These are phyloP conservation scores for Brachypalpus laphriformis DNA, from an alignment of 2,888 invertebrate species.

Conservation along the genomic window DNA sequence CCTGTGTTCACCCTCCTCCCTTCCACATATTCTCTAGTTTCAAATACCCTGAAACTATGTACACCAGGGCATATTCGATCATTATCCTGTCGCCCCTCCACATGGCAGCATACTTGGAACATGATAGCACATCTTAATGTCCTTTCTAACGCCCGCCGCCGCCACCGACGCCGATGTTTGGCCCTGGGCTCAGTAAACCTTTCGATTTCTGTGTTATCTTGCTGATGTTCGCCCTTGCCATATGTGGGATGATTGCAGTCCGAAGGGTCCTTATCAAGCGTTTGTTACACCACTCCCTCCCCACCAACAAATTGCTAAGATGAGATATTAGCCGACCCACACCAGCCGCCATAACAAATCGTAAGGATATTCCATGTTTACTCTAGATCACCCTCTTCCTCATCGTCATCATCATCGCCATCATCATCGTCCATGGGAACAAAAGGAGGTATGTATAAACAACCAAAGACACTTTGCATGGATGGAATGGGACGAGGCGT, in stretches of 20 bases:
- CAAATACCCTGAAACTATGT: conserved; percentile 67
- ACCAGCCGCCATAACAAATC: conserved; percentile 50
- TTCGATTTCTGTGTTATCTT: conserved; percentile 61
- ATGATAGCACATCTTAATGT: conserved; percentile 65
- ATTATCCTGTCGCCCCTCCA: conserved; percentile 45
- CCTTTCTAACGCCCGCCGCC: too few species aligned
- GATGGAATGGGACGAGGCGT: neutral
- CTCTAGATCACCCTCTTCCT: conserved; percentile 13
- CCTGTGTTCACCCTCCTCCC: conserved; percentile 21
- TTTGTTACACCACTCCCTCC: neutral
- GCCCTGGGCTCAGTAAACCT: conserved; percentile 32
- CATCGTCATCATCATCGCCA: neutral
- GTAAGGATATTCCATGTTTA: conserved; percentile 28
- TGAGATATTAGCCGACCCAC: conserved; percentile 14
- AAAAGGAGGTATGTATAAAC: conserved; percentile 13
- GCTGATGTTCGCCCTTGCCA: conserved; percentile 5
- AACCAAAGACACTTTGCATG: neutral
- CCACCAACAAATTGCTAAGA: conserved; percentile 53
- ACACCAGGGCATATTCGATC: conserved; percentile 63
- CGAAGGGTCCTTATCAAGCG: conserved; percentile 48
- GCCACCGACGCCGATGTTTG: conserved; percentile 23
- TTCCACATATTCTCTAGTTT: conserved; percentile 57
- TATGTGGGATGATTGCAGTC: conserved; percentile 35
- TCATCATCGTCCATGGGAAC: conserved; percentile 9
- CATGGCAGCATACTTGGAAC: conserved; percentile 30